These are phyloP conservation scores for Meandrusa payeni DNA, from an alignment of 2,888 invertebrate species.

Conservation along the genomic window DNA sequence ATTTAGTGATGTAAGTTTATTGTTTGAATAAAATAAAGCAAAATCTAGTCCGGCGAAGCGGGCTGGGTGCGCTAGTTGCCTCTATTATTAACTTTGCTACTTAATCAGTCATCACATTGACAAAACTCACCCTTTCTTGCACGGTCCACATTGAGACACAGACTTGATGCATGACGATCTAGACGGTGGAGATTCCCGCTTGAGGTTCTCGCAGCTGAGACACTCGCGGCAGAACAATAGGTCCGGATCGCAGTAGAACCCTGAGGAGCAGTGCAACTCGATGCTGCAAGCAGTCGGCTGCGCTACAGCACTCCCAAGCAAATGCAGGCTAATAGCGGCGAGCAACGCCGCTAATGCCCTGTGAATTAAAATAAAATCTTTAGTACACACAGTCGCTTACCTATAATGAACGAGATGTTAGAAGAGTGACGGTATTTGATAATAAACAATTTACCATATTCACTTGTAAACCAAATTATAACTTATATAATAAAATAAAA, in stretches of 20 bases:
- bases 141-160: slow-evolving; percentile 51
- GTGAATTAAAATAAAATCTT: slow-evolving; percentile 23
- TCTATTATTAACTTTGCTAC: no score
- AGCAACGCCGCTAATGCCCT: slow-evolving; percentile 31
- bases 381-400: no score
- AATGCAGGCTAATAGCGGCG: slow-evolving; percentile 28
- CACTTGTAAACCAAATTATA: no score
- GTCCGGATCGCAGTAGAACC: slow-evolving; percentile 45
- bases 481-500: no score
- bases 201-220: slow-evolving; percentile 47
- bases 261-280: slow-evolving; percentile 42
- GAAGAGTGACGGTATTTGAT: no score
- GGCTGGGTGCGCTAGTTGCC: no score
- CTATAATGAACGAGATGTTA: no score
- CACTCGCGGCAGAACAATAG: slow-evolving; percentile 44
- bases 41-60: no score
- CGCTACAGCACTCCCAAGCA: slow-evolving; percentile 23
- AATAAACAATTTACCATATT: no score
- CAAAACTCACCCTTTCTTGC: slow-evolving; percentile 45
- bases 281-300: slow-evolving; percentile 38
- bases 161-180: slow-evolving; percentile 44
- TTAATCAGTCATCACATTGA: no score
- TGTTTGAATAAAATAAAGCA: no score
- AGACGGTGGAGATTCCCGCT: slow-evolving; percentile 40
- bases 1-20: no score